Percentiles rank a stretch among this genome's conserved stretches.
Conservation (phyloP, 2,113 vertebrate species). For the human (Homo sapiens) region DNA sequence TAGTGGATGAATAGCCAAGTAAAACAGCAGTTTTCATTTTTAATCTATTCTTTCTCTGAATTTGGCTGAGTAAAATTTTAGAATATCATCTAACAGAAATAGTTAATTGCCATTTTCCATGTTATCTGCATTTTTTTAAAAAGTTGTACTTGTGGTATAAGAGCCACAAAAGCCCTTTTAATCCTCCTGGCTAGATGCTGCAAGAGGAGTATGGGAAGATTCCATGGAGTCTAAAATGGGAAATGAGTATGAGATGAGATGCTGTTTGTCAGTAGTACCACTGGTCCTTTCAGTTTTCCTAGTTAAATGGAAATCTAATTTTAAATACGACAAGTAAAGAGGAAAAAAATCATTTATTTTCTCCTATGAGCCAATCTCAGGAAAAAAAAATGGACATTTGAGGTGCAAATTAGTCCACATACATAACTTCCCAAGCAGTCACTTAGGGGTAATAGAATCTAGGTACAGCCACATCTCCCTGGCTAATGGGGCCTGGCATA, state of each 20-base stretch:
- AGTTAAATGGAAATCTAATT: constrained; percentile 16
- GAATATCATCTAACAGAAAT: neutral
- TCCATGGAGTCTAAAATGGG: neutral
- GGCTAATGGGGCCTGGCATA: neutral
- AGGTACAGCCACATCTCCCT: neutral
- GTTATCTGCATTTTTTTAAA: neutral
- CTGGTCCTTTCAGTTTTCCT: neutral
- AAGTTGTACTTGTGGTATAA: neutral
- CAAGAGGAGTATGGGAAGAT: neutral
- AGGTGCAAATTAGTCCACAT: neutral
- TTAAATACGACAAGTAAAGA: constrained; percentile 28
- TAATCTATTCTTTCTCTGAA: neutral
- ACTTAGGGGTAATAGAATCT: neutral
- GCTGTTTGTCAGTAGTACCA: neutral
- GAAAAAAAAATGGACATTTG: neutral
- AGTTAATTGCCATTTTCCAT: neutral
- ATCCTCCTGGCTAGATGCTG: neutral
- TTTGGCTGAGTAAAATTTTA: neutral
- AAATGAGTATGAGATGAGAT: neutral
- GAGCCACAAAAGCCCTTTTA: neutral
- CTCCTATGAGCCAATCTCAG: neutral
- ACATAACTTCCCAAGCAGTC: neutral
- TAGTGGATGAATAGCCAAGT: neutral
- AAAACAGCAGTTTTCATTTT: neutral
- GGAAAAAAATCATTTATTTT: neutral